Conservation (phyloP, 2,113 vertebrate genomes). For the Gorsachius goisagi region DNA sequence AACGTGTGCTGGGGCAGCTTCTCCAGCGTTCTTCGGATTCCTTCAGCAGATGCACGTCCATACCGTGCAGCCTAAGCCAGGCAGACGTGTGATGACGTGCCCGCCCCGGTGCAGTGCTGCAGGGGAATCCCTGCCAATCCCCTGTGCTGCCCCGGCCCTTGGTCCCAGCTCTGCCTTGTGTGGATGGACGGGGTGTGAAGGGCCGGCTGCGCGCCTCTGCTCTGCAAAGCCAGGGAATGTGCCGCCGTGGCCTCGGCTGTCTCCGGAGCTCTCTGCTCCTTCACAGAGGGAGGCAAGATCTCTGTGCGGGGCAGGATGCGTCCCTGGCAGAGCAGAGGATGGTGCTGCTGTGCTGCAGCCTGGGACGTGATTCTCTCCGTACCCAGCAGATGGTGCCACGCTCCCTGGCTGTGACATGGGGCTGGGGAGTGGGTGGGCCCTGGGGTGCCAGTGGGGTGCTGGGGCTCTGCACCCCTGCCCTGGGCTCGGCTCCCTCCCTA, state of each 20-base stretch:
- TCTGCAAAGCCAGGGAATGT: not conserved
- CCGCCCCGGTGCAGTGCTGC: not conserved
- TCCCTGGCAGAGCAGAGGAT: not conserved
- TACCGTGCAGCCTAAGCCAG: rapidly evolving
- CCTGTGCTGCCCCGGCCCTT: rapidly evolving
- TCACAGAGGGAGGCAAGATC: rapidly evolving
- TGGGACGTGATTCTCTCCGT: not conserved
- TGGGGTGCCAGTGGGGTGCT: not conserved
- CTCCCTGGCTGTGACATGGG: not conserved
- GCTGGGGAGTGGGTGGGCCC: no score
- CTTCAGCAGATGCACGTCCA: not conserved
- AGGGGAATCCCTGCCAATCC: not conserved
- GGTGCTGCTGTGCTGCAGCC: not conserved
- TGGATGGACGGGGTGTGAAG: not conserved
- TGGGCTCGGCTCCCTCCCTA: not conserved
- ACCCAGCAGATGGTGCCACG: not conserved
- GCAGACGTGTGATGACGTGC: rapidly evolving
- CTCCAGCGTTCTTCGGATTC: not conserved
- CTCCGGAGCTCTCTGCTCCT: not conserved
- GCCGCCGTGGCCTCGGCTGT: not conserved
- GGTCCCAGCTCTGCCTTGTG: rapidly evolving
- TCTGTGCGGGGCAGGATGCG: not conserved
- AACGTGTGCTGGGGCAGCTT: not conserved
- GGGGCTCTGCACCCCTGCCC: not conserved
- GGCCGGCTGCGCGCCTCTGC: not conserved